phyloP scores from a whole-genome alignment of 2,888 invertebrate genomes.

The Brachycybe producta region DNA sequence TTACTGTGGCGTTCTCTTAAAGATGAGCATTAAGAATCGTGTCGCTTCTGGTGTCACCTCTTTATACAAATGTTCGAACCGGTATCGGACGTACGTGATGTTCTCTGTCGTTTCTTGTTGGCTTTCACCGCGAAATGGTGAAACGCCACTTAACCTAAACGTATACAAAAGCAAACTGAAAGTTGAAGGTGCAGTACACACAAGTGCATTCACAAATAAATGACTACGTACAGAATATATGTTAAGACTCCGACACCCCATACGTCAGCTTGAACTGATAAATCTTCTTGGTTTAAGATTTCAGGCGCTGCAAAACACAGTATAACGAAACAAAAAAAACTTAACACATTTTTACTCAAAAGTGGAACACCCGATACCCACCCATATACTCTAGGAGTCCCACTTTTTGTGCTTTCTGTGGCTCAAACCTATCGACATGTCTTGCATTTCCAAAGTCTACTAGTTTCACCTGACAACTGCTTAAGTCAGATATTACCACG shows the following conservation, averaged over 20 bases:
- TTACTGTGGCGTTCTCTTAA: conserved; percentile 85
- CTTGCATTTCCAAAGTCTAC: conserved; percentile 77
- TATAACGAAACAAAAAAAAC: conserved; percentile 9
- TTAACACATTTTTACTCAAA: not conserved
- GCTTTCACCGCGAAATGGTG: conserved; percentile 74
- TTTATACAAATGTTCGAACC: conserved; percentile 86
- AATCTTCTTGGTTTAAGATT: conserved; percentile 70
- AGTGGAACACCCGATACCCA: conserved; percentile 30
- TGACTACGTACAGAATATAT: conserved; percentile 51
- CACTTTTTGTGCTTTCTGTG: conserved; percentile 45
- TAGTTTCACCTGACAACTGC: conserved; percentile 64
- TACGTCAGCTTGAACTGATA: conserved; percentile 81
- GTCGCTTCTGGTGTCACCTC: conserved; percentile 87
- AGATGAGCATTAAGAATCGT: conserved; percentile 85
- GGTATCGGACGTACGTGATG: conserved; percentile 77
- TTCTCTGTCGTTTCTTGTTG: conserved; percentile 79
- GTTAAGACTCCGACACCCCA: conserved; percentile 89
- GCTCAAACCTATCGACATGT: not conserved
- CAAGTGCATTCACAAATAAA: not conserved
- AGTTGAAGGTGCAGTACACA: not conserved
- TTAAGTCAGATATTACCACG: conserved; percentile 74
- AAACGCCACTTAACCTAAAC: conserved; percentile 61
- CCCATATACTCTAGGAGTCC: conserved; percentile 64
- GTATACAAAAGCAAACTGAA: conserved; percentile 12
- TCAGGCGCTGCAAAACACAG: conserved; percentile 59